These are phyloP conservation scores for Stegophylla sp. DNA, from an alignment of 2,888 invertebrate genomes.

Conservation along the genomic window DNA sequence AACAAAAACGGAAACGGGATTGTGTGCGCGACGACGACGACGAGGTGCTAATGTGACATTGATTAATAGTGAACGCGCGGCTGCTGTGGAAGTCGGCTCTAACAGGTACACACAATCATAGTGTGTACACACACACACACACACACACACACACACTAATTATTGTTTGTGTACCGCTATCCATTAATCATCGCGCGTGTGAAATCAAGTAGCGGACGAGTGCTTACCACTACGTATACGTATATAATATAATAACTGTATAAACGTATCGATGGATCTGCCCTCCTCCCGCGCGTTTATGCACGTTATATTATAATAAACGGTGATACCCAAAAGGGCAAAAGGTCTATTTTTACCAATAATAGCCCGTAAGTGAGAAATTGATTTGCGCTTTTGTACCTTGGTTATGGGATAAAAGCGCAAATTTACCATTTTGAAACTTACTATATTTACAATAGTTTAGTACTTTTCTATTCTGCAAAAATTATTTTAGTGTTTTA, in stretches of 20 bases:
- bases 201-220: slow-evolving; percentile 21
- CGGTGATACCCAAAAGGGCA: too few species aligned
- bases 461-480: too few species aligned
- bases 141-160: slow-evolving; percentile 11
- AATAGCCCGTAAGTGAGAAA: too few species aligned
- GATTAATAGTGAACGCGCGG: slow-evolving; percentile 36
- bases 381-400: too few species aligned
- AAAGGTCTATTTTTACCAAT: too few species aligned
- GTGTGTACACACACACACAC: background rate
- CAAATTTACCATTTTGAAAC: too few species aligned
- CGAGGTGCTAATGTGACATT: slow-evolving; percentile 50
- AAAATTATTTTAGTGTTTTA: too few species aligned
- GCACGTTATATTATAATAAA: too few species aligned
- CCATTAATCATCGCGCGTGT: background rate
- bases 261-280: background rate
- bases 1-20: background rate
- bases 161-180: slow-evolving; percentile 37
- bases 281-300: too few species aligned
- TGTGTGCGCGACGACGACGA: background rate
- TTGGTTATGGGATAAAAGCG: too few species aligned
- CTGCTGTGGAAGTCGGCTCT: background rate
- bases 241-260: too few species aligned
- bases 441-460: too few species aligned
- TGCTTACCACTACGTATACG: background rate
- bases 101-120: background rate